Evolutionary conservation across 2,888 invertebrate species (phyloP), one percentile per base, ranked within the genome.

Genomic region (Acleris literana): DNA sequence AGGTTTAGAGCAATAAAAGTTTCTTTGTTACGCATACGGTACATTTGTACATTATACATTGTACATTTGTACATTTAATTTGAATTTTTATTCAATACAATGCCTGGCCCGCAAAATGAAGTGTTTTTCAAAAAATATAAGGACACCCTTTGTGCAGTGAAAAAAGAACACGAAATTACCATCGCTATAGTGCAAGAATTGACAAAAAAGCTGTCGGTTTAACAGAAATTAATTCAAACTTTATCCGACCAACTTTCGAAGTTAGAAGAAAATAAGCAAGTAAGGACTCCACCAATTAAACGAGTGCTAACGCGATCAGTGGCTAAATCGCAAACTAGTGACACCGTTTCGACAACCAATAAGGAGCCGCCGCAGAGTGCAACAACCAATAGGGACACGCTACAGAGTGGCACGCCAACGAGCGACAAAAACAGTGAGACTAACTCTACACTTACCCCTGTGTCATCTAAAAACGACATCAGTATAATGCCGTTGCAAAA

Each of bases 161-260:
- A 55, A 43, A 55, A 55, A 43, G 55, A 55, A 11, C 39, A 55
- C 13, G 55, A 33, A 20, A 43, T 20, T 18, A 13, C 22, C 11
- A 20, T 20, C 20, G 20, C 39, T 13, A 55, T 20, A 5, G 55
- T n/a, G 13, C 55, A 39, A 20, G 55, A 55, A 43, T 43, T 55
- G 20, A 4, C 18, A 2, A n/a, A 13, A 43, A 55, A 55, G n/a
- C 39, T 55, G 16, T 39, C 55, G 2, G 18, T 20, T 18, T 39
- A 55, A 4, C 55, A 55, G 43, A 39, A 13, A 4, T 13, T 18
- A 20, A 55, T 55, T 13, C 39, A 20, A 11, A 17, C 6, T 17
- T 13, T 55, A 43, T 39, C 39, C 43, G 55, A 55, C 55, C 55
- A 55, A 55, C 7, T 55, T 16, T 18, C 55, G 20, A 55, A 55